Evolutionary conservation across 2,797 vertebrate species (phyloP).

Genomic region (Schizopygopsis malacanthus): DNA sequence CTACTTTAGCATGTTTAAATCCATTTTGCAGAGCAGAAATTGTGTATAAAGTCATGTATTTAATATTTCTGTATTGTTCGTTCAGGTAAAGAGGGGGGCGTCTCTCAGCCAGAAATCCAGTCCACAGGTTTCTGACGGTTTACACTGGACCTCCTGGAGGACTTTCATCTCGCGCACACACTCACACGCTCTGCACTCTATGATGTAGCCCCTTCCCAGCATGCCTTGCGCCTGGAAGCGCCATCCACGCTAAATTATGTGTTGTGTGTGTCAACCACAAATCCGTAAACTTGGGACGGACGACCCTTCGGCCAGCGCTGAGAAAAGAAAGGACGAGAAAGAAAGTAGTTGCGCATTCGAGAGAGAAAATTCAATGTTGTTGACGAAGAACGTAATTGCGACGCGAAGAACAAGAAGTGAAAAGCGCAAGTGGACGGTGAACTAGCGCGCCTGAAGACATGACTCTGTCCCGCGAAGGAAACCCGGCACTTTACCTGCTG

Average conservation of each 20-base stretch:
- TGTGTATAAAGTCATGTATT: neutral
- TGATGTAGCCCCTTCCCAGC: conserved; percentile 62
- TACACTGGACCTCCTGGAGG: conserved; percentile 32
- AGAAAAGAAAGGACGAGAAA: conserved; percentile 50
- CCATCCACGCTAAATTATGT: conserved; percentile 56
- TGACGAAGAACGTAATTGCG: neutral
- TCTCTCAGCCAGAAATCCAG: conserved; percentile 67
- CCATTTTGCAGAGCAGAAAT: neutral
- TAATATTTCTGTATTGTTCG: neutral
- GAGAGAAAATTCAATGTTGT: neutral
- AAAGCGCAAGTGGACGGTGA: conserved; percentile 59
- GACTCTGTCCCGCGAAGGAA: conserved; percentile 67
- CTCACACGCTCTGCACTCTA: conserved; percentile 30
- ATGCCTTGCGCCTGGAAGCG: conserved; percentile 65
- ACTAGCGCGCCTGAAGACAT: conserved; percentile 66
- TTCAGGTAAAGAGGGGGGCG: conserved; percentile 70
- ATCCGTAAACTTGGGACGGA: conserved; percentile 35
- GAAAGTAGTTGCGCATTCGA: conserved; percentile 31
- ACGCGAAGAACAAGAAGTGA: neutral
- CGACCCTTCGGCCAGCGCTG: conserved; percentile 29
- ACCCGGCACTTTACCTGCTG: conserved; percentile 81
- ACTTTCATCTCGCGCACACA: conserved; percentile 23
- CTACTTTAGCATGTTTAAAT: neutral
- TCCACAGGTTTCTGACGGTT: conserved; percentile 80
- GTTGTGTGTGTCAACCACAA: conserved; percentile 34